Base-by-base conservation (phyloP, 2,113 vertebrate species). In the Seriola aureovittata region DNA sequence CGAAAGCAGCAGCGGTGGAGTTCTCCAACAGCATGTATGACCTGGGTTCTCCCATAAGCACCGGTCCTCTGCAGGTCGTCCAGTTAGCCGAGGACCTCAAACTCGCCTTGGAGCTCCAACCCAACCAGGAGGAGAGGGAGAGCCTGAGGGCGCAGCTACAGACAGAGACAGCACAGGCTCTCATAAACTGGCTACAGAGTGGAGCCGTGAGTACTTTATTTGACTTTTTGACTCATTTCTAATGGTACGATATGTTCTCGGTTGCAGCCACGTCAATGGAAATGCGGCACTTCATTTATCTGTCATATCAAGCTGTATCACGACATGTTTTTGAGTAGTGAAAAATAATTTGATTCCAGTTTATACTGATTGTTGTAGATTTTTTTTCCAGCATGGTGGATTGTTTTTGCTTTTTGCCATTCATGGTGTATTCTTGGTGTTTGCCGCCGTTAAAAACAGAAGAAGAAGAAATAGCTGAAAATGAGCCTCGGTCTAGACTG, bases 61-160 rank as follows among this genome's bases (percentile, higher is more conserved):
- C 94, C 19, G 96, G 94, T n/a, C 91, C 96, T 0, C 95, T 97
- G 84, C 96, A 96, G 65, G 96, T 99, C n/a, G 78, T 99, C n/a
- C 97, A 96, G 90, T 92, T 99, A 5, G 90, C 97, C 0, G 97
- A 98, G 85, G 97, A 99, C 82, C 95, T 99, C 80, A 96, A 93
- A 84, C 90, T 96, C 59, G 96, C 97, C 5, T 63, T 99, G 93
- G 97, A 99, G 92, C 95, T 97, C 87, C 91, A 97, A 57, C 92
- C 93, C 58, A 94, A 93, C 78, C 94, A 94, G 75, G 93, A 96
- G 68, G 96, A 96, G 63, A 95, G 92, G 54, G 94, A 95, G 32
- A 85, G 91, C 1, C 91, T 99, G n/a, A 65, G 97, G 55, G 96
- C 89, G 44, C 97, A 97, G 89, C 91, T 99, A 50, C 96, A 97